These are phyloP conservation scores for Brenthis ino DNA, from an alignment of 2,888 invertebrate species.

Conservation along the genomic window DNA sequence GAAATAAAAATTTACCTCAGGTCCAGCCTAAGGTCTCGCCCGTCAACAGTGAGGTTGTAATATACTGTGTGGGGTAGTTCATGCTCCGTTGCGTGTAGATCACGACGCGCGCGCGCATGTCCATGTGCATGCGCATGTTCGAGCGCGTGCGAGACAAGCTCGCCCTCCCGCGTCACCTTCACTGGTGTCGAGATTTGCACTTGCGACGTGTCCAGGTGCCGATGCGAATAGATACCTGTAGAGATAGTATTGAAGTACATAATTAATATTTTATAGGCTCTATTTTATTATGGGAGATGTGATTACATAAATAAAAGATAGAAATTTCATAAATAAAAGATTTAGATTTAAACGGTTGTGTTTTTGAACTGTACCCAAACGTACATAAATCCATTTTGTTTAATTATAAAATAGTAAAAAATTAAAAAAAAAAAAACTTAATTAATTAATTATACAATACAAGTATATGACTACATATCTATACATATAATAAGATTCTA, in stretches of 20 bases:
- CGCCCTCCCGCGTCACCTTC: conserved; percentile 82
- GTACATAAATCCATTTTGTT: no score
- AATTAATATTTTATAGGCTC: background rate
- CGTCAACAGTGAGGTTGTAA: conserved; percentile 76
- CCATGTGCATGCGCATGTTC: conserved; percentile 80
- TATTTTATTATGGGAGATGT: no score
- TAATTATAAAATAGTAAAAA: no score
- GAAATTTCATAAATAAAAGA: no score
- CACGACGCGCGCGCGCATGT: conserved; percentile 77
- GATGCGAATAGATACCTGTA: conserved; percentile 76
- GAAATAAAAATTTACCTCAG: conserved; percentile 59
- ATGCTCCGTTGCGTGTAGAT: conserved; percentile 61
- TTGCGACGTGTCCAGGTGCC: conserved; percentile 74
- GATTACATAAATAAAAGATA: no score
- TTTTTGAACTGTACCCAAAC: no score
- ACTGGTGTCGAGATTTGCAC: conserved; percentile 84
- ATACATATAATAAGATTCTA: no score
- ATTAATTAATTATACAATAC: no score
- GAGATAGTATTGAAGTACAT: background rate
- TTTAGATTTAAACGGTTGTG: no score
- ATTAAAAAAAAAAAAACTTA: no score
- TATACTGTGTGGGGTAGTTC: conserved; percentile 64
- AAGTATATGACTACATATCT: no score
- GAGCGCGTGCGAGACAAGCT: conserved; percentile 79
- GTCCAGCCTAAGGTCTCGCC: conserved; percentile 70